Evolutionary conservation across 2,797 vertebrate species (phyloP), one percentile per base, ranked within the genome.

Genomic region (Garrulus glandarius): DNA sequence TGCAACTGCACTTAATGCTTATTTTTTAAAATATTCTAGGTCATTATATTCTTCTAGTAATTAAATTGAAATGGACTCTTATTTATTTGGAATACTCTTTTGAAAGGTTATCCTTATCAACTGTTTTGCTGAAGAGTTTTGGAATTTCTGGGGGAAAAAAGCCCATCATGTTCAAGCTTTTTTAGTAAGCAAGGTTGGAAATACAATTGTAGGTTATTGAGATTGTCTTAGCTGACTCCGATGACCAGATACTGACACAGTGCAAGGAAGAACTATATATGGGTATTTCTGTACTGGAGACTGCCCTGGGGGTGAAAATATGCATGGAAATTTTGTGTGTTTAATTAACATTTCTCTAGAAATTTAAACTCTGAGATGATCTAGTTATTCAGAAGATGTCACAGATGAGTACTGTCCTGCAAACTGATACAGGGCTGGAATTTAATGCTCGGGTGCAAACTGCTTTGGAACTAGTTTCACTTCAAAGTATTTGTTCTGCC

Each of bases 301-400:
- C 27, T 53, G 24, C 11, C 9, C 5, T 27, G 8, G 11, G 17
- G 15, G 1, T 23, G 30, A 21, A 34, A 75, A 21, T 11, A 30
- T 10, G 13, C 2, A 3, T 53, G 36, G 71, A 74, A 68, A 53
- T 83, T 36, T 15, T 52, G 19, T 88, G 36, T 19, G 0, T 53
- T 89, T 92, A 43, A 8, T 60, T 72, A 74, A 59, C 13, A 26
- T 86, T 93, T 89, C 29, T 89, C 13, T 30, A 49, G 59, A 69
- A 93, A 74, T 64, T 53, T 53, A 24, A 47, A 44, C 86, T 75
- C 22, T 11, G 72, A 78, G 43, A 10, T 49, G 21, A 50, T 88
- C 11, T 65, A 8, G 17, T 75, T 93, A 34, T 34, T 68, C 43
- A 59, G 63, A 68, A 64, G 34, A 21, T 78, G 30, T 65, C 79